Evolutionary conservation across 23 tunicate species (phyloP).

Genomic region (Trididemnum clinides): DNA sequence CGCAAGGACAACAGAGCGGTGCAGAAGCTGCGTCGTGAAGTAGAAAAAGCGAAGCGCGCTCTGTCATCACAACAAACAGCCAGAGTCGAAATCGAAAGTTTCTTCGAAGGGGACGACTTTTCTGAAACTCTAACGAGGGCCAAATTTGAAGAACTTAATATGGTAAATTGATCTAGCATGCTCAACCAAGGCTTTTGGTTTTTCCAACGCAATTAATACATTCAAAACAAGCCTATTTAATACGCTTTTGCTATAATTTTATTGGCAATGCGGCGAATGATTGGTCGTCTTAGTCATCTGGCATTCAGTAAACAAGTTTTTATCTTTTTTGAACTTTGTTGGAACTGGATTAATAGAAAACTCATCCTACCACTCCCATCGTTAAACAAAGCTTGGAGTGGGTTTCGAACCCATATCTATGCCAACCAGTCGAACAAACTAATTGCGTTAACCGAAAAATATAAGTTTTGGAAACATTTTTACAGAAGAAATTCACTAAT

Average conservation of each 20-base stretch:
- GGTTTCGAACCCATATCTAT: too few relatives aligned
- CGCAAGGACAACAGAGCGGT: slow-evolving; percentile 88
- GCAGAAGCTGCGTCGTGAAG: slow-evolving; percentile 93
- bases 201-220: neutral
- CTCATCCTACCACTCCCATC: too few relatives aligned
- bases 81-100: slow-evolving; percentile 90
- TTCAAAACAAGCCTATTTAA: neutral
- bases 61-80: slow-evolving; percentile 86
- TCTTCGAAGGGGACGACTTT: slow-evolving; percentile 93
- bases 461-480: too few relatives aligned
- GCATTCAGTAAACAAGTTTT: too few relatives aligned
- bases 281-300: neutral
- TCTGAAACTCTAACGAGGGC: slow-evolving; percentile 95
- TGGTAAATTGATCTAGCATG: slow-evolving; percentile 23
- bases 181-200: neutral
- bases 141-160: slow-evolving; percentile 96
- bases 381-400: too few relatives aligned
- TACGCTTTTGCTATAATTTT: neutral
- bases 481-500: too few relatives aligned
- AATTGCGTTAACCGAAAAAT: too few relatives aligned
- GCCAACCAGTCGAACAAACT: too few relatives aligned
- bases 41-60: slow-evolving; percentile 97
- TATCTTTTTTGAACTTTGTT: too few relatives aligned
- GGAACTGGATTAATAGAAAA: too few relatives aligned
- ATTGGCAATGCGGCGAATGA: neutral